Base-by-base conservation (phyloP, 2,888 invertebrate species). In the Erpobdella octoculata region DNA sequence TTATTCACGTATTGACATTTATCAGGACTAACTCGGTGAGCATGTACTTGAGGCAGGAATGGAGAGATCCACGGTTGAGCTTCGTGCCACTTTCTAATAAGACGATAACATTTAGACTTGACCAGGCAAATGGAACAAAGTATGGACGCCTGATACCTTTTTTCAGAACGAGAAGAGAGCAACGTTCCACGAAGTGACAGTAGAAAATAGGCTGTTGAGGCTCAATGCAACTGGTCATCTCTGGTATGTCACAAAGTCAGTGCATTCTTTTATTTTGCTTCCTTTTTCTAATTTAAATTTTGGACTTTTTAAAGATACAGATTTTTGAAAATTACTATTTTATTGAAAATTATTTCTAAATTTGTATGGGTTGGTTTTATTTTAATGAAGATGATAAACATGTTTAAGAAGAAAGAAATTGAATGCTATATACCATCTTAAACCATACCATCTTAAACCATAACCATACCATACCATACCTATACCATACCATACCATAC, bases 11-110 rank as follows among this genome's bases (percentile, higher is more conserved):
- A n/a, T n/a, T n/a, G n/a, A n/a, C n/a, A n/a, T n/a, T n/a, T n/a
- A n/a, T n/a, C n/a, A n/a, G n/a, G n/a, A n/a, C n/a, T n/a, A n/a
- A 93, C 83, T 92, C 93, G 76, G 91, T 93, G n/a, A 93, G 93
- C 81, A 91, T 93, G 83, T 93, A 93, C 84, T 87, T 93, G 78
- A 92, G 92, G 75, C 92, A 93, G 86, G 91, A 91, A 79, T 93
- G 93, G 93, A 86, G 92, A 28, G 93, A 93, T 84, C 91, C 91
- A 72, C 87, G 93, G 41, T 86, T 93, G 33, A 53, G 31, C 59
- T 77, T 74, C 59, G 48, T 73, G 15, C 74, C 75, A 9, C 67
- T 73, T 72, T 37, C 36, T 2, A 65, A 38, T 21, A 65, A 65
- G 21, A 36, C 66, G n/a, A 36, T 37, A 35, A 31, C 33, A 65